Percentiles rank a stretch among this genome's conserved stretches.
Evolutionary conservation across 37 sponge, comb jelly and placozoan genomes (phyloP).

Genomic region (Petrosia ficiformis): DNA sequence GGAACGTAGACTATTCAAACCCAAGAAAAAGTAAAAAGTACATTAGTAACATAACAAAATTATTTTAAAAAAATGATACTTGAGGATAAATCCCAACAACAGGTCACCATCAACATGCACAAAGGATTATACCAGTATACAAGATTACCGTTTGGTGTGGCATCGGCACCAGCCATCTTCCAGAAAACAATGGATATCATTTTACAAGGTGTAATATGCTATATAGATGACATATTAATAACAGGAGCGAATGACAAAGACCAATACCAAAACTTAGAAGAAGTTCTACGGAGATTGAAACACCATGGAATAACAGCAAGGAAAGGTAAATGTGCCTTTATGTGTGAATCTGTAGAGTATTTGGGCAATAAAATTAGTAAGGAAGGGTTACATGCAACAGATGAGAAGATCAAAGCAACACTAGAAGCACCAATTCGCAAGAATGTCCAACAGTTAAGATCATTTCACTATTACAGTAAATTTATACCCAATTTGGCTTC

Average conservation of each 20-base stretch:
- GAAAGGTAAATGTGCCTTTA: not conserved
- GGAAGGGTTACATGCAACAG: not conserved
- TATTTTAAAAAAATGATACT: constrained; percentile 20
- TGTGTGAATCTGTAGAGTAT: not conserved
- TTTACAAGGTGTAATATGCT: constrained; percentile 22
- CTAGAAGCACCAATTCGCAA: not conserved
- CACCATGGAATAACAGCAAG: constrained; percentile 12
- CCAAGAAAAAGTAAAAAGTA: too few species aligned
- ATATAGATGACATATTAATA: constrained; percentile 46
- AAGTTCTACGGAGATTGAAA: constrained; percentile 27
- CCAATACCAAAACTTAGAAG: constrained; percentile 18
- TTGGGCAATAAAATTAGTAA: not conserved
- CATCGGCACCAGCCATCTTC: constrained; percentile 35
- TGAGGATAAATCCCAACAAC: constrained; percentile 3
- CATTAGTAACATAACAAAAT: too few species aligned
- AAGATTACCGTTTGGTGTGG: constrained; percentile 45
- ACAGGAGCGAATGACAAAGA: constrained; percentile 19
- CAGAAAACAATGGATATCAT: constrained; percentile 26
- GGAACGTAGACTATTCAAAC: too few species aligned
- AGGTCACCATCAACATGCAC: constrained; percentile 14
- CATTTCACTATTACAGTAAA: constrained; percentile 25
- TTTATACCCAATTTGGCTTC: constrained; percentile 35
- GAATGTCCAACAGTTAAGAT: not conserved
- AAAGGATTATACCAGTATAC: constrained; percentile 26
- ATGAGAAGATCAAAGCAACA: not conserved